A percentile compares a stretch with the other conserved stretches of the same genome.
phyloP scores from a whole-genome alignment of 2,888 invertebrate genomes.

The Marasmarcha lunaedactyla region DNA sequence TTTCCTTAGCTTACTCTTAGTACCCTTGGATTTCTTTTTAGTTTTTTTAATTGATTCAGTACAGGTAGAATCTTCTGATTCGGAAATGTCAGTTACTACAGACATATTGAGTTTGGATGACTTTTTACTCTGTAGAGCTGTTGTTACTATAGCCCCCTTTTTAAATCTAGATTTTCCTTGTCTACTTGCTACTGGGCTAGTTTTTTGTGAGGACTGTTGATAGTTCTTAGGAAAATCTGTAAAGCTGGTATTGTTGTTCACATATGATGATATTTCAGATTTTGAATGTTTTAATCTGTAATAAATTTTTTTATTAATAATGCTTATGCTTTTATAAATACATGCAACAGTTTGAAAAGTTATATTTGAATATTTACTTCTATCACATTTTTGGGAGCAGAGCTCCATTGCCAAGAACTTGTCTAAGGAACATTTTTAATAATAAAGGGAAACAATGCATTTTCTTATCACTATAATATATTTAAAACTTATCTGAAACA shows the following conservation, averaged over 20 bases:
- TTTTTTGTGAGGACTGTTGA: constrained; percentile 27
- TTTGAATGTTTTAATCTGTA: constrained; percentile 55
- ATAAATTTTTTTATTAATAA: constrained; percentile 12
- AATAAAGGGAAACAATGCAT: too few species aligned
- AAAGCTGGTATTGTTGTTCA: constrained; percentile 52
- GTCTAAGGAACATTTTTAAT: too few species aligned
- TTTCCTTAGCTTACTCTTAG: constrained; percentile 39
- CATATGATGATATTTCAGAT: constrained; percentile 41
- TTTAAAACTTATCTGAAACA: too few species aligned
- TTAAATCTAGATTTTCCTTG: constrained; percentile 63
- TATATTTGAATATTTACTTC: too few species aligned
- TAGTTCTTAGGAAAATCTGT: constrained; percentile 52
- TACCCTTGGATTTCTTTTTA: constrained; percentile 54
- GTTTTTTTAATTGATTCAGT: constrained; percentile 40
- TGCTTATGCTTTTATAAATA: background rate
- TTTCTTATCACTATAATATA: too few species aligned
- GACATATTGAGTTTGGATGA: constrained; percentile 25
- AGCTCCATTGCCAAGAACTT: too few species aligned
- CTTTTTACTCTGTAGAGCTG: constrained; percentile 62
- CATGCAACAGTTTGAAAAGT: too few species aligned
- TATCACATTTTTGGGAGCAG: too few species aligned
- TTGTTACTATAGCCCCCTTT: constrained; percentile 71
- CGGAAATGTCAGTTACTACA: constrained; percentile 45
- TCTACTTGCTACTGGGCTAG: constrained; percentile 27
- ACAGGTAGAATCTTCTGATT: constrained; percentile 48